Percentiles rank a stretch among this genome's conserved stretches.
Conservation (phyloP, 2,113 vertebrate genomes). For the Microcebus jonahi region DNA sequence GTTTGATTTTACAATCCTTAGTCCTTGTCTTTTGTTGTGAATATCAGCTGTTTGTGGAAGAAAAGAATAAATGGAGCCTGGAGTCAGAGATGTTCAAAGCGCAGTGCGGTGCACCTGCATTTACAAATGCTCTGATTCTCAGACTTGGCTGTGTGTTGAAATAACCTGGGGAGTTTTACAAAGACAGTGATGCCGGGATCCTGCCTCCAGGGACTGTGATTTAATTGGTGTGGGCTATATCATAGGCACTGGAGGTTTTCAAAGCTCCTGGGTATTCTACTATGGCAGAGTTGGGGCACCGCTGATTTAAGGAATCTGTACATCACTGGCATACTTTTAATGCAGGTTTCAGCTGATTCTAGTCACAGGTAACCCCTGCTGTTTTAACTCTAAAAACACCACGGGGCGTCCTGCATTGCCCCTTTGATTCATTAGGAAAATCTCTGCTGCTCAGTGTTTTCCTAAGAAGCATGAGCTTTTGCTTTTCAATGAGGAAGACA, state of each 20-base stretch:
- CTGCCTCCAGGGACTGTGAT: neutral
- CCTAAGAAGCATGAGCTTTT: neutral
- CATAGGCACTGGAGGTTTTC: neutral
- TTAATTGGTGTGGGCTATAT: neutral
- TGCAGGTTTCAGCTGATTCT: neutral
- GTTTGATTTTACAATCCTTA: constrained; percentile 20
- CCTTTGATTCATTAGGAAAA: neutral
- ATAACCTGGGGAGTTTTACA: neutral
- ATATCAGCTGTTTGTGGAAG: neutral
- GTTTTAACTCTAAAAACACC: neutral
- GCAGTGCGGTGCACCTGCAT: neutral
- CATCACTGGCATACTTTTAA: no score
- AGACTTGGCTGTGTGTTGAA: neutral
- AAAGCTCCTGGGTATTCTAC: neutral
- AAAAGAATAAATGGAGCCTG: neutral
- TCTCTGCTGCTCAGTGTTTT: neutral
- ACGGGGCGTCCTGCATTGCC: fast-evolving
- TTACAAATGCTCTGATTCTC: neutral
- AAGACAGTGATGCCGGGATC: neutral
- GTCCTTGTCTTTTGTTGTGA: neutral
- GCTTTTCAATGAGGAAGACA: neutral
- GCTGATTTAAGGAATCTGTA: no score
- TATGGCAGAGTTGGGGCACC: neutral
- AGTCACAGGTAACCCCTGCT: neutral
- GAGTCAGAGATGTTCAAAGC: neutral